phyloP scores from a whole-genome alignment of 1,140 invertebrate species.

The Sarcophaga bullata region DNA sequence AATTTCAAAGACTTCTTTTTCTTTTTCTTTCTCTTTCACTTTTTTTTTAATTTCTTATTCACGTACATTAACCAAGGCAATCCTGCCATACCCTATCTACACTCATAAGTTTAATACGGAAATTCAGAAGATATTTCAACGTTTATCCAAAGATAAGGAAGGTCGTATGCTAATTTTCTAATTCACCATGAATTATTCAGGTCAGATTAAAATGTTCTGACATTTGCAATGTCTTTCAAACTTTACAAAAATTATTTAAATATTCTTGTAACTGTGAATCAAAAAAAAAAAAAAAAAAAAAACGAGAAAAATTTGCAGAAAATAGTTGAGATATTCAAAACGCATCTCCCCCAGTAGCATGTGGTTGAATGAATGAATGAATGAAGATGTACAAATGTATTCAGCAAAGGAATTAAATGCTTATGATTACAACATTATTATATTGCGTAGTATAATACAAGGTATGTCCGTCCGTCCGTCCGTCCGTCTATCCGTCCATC shows the following conservation, averaged over 20 bases:
- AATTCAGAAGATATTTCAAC: too few species aligned
- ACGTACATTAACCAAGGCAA: not conserved
- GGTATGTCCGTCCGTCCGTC: too few species aligned
- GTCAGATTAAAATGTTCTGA: constrained; percentile 12
- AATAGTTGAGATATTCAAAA: not conserved
- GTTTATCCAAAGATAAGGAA: not conserved
- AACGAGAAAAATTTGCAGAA: not conserved
- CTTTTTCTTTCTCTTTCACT: not conserved
- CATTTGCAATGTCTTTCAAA: not conserved
- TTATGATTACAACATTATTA: constrained; percentile 3
- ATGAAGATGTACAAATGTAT: not conserved
- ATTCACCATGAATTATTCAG: not conserved
- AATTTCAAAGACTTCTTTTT: not conserved
- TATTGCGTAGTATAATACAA: too few species aligned
- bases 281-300: not conserved
- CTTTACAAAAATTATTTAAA: not conserved
- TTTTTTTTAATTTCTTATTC: not conserved
- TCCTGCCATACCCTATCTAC: not conserved
- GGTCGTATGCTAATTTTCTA: constrained; percentile 20
- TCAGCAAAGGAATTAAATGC: not conserved
- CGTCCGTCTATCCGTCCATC: not conserved
- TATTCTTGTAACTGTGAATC: not conserved
- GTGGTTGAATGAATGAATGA: not conserved
- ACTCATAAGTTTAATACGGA: not conserved
- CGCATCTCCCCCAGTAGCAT: not conserved